These are phyloP conservation scores for Falco concolor DNA, from an alignment of 2,797 vertebrate species.

Conservation along the genomic window DNA sequence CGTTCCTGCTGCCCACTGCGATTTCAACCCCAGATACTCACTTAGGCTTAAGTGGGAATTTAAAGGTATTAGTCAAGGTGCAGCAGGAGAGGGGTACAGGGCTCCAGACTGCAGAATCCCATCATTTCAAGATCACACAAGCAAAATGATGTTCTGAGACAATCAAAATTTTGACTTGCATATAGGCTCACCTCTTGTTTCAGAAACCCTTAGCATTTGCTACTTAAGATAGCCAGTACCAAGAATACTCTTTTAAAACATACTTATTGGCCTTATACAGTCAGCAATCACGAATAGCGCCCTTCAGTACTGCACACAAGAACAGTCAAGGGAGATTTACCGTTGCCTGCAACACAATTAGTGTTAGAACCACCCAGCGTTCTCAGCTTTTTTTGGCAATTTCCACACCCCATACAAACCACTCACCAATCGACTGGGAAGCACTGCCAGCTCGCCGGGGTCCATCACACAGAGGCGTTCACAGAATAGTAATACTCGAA, in stretches of 20 bases:
- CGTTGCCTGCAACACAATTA: background rate
- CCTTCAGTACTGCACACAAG: background rate
- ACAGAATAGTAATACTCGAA: background rate
- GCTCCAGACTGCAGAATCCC: background rate
- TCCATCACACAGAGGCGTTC: background rate
- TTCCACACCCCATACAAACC: background rate
- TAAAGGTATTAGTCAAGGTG: background rate
- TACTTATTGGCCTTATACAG: fast-evolving
- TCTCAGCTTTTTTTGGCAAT: background rate
- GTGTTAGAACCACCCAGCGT: background rate
- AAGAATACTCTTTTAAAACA: background rate
- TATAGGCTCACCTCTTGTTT: background rate
- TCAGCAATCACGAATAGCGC: background rate
- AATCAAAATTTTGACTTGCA: background rate
- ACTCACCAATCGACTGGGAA: background rate
- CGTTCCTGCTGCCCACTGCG: background rate
- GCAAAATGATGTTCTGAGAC: background rate
- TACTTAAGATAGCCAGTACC: background rate
- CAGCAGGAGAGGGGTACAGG: background rate
- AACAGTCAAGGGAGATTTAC: background rate
- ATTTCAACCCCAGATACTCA: background rate
- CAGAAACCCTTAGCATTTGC: background rate
- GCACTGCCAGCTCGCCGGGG: background rate
- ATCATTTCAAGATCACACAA: background rate
- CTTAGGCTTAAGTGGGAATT: background rate